Conservation (phyloP, 2,888 invertebrate genomes). For the Buathra laborator region DNA sequence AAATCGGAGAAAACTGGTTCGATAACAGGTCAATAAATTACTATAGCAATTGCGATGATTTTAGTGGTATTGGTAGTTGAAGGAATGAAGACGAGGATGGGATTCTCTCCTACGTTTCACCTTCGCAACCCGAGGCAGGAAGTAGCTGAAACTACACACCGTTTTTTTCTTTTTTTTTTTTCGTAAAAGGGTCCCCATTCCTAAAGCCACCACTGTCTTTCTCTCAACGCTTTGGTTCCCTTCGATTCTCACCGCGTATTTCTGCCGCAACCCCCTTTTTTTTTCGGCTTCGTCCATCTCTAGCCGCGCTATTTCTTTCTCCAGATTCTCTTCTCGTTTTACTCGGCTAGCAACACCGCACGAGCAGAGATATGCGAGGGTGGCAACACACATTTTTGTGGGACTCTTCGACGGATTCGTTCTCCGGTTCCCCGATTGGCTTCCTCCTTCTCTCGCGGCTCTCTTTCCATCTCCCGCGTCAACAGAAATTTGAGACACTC, state of each 20-base stretch:
- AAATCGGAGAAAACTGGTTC: neutral
- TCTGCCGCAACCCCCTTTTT: conserved; percentile 11
- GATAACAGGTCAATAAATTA: neutral
- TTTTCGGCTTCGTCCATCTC: conserved; percentile 21
- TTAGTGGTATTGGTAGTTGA: neutral
- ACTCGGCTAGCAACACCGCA: conserved; percentile 11
- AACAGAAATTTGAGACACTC: conserved; percentile 66
- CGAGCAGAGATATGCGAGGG: conserved; percentile 65
- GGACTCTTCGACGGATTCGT: conserved; percentile 68
- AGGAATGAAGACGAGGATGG: conserved; percentile 32
- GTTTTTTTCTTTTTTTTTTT: conserved; percentile 62
- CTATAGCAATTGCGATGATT: neutral
- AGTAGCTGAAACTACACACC: conserved; percentile 79
- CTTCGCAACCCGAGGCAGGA: conserved; percentile 72
- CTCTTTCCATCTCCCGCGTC: conserved; percentile 27
- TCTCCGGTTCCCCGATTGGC: conserved; percentile 65
- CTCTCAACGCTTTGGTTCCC: conserved; percentile 33
- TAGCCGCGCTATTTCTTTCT: conserved; percentile 50
- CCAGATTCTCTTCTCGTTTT: conserved; percentile 55
- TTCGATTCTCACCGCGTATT: conserved; percentile 53
- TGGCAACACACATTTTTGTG: conserved; percentile 65
- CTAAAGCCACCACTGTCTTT: conserved; percentile 36
- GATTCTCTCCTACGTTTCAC: conserved; percentile 13
- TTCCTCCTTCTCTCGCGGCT: conserved; percentile 46
- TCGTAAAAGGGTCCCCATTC: conserved; percentile 66